Evolutionary conservation across 1,140 invertebrate genomes (phyloP), one percentile per base, ranked within the genome.

Genomic region (Campoletis sonorensis): DNA sequence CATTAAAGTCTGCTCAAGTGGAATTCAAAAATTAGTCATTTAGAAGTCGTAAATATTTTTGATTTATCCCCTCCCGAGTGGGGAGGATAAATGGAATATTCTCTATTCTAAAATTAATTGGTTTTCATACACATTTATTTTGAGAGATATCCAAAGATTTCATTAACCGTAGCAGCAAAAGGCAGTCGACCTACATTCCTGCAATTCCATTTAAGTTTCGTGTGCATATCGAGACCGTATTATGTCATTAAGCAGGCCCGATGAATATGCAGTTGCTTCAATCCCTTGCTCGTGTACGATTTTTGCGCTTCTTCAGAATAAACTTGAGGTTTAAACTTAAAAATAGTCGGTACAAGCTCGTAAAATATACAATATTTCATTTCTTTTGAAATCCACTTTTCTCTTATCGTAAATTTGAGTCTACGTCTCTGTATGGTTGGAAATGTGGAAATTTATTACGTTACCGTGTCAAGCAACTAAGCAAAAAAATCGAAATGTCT

Each of bases 141-240:
- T 30, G 23, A 0, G 23, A 8, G 1, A 67, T 1, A 30, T 67
- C 30, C 4, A 67, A 3, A 58, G 23, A 27, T 27, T 64, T 77
- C 58, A 70, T 49, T 51, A 37, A 16, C 5, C 37, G 78, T 70
- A 68, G 26, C 58, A 68, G 67, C 37, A 70, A 79, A 79, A 71
- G 67, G 40, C 78, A 70, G 54, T 40, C 78, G 67, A 79, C 78
- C 64, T 79, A 79, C 67, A 79, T 79, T 70, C 67, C 71, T 79
- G 21, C 23, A 23, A 68, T 40, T 64, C 58, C 33, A 16, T 67
- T 64, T 21, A 58, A 78, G 18, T 78, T 78, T 26, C 58, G 58
- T 78, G 75, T 61, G 58, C 76, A 78, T 78, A 67, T 67, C 26
- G 58, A 40, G 76, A 49, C 64, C 16, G 4, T 67, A 8, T 33